Percentiles rank a stretch among this genome's conserved stretches.
These are phyloP conservation scores for Eilema sororculum DNA, from an alignment of 2,888 invertebrate genomes.

Conservation along the genomic window DNA sequence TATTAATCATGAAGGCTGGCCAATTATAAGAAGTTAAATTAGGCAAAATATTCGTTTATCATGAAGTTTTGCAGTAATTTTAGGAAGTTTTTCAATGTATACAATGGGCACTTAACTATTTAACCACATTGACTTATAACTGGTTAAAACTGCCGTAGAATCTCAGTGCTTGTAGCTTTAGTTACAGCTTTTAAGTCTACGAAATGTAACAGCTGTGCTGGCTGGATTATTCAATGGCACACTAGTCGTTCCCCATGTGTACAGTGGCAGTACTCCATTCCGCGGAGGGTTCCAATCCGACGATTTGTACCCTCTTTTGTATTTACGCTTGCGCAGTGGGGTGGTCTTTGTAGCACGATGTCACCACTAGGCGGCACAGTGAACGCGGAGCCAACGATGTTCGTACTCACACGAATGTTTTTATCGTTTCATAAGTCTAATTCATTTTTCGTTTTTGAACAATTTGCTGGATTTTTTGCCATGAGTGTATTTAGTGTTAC, in stretches of 20 bases:
- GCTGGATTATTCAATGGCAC: constrained; percentile 38
- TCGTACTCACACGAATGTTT: constrained; percentile 65
- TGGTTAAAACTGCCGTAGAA: not conserved
- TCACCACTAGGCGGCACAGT: constrained; percentile 68
- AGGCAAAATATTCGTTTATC: too few species aligned
- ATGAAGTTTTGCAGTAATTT: too few species aligned
- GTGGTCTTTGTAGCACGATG: constrained; percentile 69
- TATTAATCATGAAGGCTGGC: too few species aligned
- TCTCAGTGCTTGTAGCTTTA: not conserved
- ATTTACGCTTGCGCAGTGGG: constrained; percentile 82
- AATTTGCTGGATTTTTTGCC: constrained; percentile 55
- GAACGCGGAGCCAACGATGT: constrained; percentile 74
- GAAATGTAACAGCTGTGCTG: constrained; percentile 75
- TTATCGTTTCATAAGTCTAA: constrained; percentile 56
- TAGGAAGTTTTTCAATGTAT: not conserved
- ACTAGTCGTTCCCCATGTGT: constrained; percentile 64
- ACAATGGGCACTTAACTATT: too few species aligned
- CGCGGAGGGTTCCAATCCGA: constrained; percentile 46
- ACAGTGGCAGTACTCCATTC: constrained; percentile 59
- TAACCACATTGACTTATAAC: too few species aligned
- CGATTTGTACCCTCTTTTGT: constrained; percentile 73
- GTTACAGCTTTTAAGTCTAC: constrained; percentile 17
- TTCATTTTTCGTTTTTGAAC: constrained; percentile 43
- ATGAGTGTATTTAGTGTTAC: constrained; percentile 74
- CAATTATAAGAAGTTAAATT: too few species aligned